Percentiles rank a stretch among this genome's conserved stretches.
Evolutionary conservation across 2,888 invertebrate species (phyloP).

Genomic region (Patella pellucida): DNA sequence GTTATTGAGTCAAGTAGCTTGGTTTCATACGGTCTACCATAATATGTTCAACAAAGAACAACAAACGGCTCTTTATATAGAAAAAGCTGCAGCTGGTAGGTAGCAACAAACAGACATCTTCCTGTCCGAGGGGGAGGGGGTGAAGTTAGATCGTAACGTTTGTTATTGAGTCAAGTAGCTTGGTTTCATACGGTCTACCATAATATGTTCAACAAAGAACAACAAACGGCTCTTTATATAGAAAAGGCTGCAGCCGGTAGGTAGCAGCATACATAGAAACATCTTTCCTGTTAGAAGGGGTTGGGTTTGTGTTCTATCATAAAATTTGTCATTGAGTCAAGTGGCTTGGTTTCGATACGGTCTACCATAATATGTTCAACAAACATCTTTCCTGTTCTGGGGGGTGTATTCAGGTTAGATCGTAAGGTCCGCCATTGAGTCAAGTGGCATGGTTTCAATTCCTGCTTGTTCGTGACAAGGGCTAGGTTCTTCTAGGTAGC

Average conservation of each 20-base stretch:
- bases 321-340: too few relatives aligned
- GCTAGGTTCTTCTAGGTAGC: too few relatives aligned
- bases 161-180: too few relatives aligned
- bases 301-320: too few relatives aligned
- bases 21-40: constrained; percentile 77
- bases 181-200: constrained; percentile 80
- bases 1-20: too few relatives aligned
- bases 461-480: too few relatives aligned
- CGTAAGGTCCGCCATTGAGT: too few relatives aligned
- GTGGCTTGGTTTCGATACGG: constrained; percentile 76
- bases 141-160: too few relatives aligned
- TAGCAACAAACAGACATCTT: neutral
- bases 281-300: too few relatives aligned
- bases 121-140: too few relatives aligned
- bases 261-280: neutral
- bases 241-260: constrained; percentile 58
- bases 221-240: constrained; percentile 57
- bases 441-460: too few relatives aligned
- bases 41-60: constrained; percentile 59
- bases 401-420: too few relatives aligned
- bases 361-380: constrained; percentile 64
- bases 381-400: constrained; percentile 12
- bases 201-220: constrained; percentile 58
- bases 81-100: constrained; percentile 57
- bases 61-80: constrained; percentile 56